Percentiles rank a stretch among this genome's conserved stretches.
Conservation (phyloP, 2,113 vertebrate genomes). For the Crotalus horridus region DNA sequence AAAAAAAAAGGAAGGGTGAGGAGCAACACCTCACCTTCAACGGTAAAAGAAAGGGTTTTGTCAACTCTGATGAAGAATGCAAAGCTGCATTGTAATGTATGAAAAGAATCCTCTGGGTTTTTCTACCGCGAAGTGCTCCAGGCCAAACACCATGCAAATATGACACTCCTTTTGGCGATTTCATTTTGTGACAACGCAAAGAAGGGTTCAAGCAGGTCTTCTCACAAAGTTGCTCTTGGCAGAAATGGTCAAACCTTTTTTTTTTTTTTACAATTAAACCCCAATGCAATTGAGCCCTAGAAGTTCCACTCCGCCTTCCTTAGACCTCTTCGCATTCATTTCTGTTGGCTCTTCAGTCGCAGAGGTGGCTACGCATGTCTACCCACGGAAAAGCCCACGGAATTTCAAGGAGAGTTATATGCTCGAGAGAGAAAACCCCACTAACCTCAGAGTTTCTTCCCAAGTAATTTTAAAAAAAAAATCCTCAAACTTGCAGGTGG, state of each 20-base stretch:
- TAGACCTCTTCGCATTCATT: background rate
- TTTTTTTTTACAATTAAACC: background rate
- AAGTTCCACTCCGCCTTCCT: background rate
- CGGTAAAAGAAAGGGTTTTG: background rate
- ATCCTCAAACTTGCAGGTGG: background rate
- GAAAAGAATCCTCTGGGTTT: background rate
- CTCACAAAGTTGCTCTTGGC: background rate
- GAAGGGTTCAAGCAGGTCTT: background rate
- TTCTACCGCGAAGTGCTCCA: background rate
- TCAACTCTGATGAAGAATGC: background rate
- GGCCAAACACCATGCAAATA: background rate
- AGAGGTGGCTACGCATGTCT: background rate
- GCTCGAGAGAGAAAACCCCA: background rate
- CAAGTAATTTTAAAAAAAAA: background rate
- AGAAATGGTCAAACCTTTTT: background rate
- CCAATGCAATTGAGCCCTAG: background rate
- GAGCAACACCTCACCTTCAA: background rate
- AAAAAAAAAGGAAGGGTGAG: rapidly evolving
- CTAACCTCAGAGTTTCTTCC: background rate
- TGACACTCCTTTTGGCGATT: background rate
- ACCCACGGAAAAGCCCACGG: no score
- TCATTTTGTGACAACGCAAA: background rate
- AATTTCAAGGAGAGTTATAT: background rate
- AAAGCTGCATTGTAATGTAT: background rate
- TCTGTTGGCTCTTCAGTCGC: background rate